These are phyloP conservation scores for Cotesia typhae DNA, from an alignment of 1,140 invertebrate species.

Conservation along the genomic window DNA sequence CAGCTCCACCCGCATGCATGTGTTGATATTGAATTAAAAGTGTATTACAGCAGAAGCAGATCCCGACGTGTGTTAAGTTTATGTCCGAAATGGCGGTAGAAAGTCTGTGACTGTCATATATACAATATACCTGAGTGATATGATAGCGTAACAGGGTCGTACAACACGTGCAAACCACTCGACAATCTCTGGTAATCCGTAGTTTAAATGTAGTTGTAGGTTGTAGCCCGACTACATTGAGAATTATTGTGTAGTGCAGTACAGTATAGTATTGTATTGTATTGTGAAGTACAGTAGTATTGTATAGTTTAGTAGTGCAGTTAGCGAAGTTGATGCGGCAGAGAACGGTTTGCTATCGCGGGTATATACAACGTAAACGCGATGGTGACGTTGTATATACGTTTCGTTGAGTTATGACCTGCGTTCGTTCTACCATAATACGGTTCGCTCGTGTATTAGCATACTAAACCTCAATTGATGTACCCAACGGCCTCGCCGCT, in stretches of 20 bases:
- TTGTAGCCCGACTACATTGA: too few species aligned
- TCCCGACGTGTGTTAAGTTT: not conserved
- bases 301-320: conserved; percentile 5
- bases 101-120: conserved; percentile 32
- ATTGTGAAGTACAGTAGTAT: too few species aligned
- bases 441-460: conserved; percentile 30
- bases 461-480: conserved; percentile 34
- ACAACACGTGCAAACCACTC: conserved; percentile 36
- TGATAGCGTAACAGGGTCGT: conserved; percentile 11
- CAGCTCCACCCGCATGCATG: too few species aligned
- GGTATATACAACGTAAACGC: not conserved
- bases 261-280: too few species aligned
- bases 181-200: conserved; percentile 35
- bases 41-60: too few species aligned
- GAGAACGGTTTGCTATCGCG: conserved; percentile 13
- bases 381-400: too few species aligned
- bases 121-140: conserved; percentile 15
- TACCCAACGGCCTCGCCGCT: conserved; percentile 4
- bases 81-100: conserved; percentile 15
- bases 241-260: too few species aligned
- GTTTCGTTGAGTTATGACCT: conserved; percentile 42
- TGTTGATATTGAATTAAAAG: too few species aligned
- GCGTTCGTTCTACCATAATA: conserved; percentile 26
- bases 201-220: conserved; percentile 2
- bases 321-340: conserved; percentile 30